Base-by-base conservation (phyloP, 2,888 invertebrate species). In the Caenorhabditis sp. region DNA sequence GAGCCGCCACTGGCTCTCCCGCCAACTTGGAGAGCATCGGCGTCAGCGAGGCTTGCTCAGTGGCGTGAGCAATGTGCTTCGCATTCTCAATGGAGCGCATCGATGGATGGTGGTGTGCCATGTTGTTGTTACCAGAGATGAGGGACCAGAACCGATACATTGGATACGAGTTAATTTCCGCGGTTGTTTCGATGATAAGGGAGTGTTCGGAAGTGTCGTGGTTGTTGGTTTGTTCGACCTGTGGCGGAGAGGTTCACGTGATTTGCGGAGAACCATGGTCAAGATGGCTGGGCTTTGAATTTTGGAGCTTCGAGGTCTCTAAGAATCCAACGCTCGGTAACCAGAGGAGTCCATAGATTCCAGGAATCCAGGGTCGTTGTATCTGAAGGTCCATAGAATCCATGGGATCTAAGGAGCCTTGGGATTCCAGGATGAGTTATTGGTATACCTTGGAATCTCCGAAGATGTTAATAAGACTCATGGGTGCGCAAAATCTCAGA, bases 61-160 rank as follows among this genome's bases (percentile, higher is more conserved):
- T n/a, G n/a, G n/a, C 41, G 16, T 68, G 56, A 22, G 70, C 75
- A 28, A 75, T 19, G 4, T 49, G 58, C n/a, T 70, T 64, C 14
- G 75, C 75, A 7, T 63, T 49, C 19, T 64, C 72, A 41, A 76
- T 80, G 31, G 35, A 35, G 69, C 24, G 68, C 54, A 56, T 69
- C 58, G 72, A 61, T 12, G 56, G 26, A 28, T 16, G 28, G 47
- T 19, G 19, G 6, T 47, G 47, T 4, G 4, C n/a, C n/a, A n/a
- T n/a, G n/a, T n/a, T 5, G n/a, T 58, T 70, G 31, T 68, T 74
- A 38, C 80, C 74, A 47, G 74, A 77, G 70, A 77, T 61, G 35
- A 80, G 44, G 10, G 74, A 74, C 80, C 80, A 80, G 44, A 80
- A 69, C 5, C 74, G 74, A 56, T 70, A 56, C 69, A 75, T 81